These are phyloP conservation scores for Linnaemya vulpina DNA, from an alignment of 2,888 invertebrate genomes.

Conservation along the genomic window DNA sequence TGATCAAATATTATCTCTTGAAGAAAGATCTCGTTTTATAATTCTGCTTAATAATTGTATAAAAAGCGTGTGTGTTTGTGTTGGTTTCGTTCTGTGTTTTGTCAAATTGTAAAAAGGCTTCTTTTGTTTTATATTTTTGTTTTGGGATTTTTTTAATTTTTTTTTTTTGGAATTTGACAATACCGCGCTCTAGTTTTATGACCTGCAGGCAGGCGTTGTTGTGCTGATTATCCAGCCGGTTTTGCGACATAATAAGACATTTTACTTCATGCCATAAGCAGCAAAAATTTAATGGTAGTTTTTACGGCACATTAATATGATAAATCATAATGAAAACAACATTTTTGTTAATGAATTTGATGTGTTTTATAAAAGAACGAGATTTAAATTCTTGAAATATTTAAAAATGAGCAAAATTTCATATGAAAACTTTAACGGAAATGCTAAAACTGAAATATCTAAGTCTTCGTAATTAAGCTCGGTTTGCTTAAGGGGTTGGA, in stretches of 20 bases:
- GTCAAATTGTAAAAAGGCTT: neutral
- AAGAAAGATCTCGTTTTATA: conserved; percentile 38
- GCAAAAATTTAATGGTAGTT: neutral
- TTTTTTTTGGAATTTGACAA: neutral
- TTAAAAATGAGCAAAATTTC: neutral
- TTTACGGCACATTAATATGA: neutral
- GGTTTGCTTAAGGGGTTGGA: no score
- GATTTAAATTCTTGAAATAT: neutral
- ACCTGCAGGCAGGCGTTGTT: conserved; percentile 16
- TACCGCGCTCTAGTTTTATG: conserved; percentile 13
- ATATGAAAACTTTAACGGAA: neutral
- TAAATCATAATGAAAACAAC: neutral
- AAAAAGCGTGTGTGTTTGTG: conserved; percentile 28
- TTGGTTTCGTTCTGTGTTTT: neutral
- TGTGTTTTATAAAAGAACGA: neutral
- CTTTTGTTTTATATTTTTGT: neutral
- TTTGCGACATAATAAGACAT: neutral
- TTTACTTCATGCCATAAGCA: neutral
- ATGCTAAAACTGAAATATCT: neutral
- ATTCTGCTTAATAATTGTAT: conserved; percentile 40
- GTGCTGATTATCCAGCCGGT: neutral
- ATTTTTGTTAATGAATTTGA: neutral
- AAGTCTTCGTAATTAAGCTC: no score
- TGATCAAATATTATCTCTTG: conserved; percentile 11
- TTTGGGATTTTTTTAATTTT: no score